These are phyloP conservation scores for Heliopora coerulea DNA, from an alignment of 92 coral and sea anemone species.

Conservation along the genomic window DNA sequence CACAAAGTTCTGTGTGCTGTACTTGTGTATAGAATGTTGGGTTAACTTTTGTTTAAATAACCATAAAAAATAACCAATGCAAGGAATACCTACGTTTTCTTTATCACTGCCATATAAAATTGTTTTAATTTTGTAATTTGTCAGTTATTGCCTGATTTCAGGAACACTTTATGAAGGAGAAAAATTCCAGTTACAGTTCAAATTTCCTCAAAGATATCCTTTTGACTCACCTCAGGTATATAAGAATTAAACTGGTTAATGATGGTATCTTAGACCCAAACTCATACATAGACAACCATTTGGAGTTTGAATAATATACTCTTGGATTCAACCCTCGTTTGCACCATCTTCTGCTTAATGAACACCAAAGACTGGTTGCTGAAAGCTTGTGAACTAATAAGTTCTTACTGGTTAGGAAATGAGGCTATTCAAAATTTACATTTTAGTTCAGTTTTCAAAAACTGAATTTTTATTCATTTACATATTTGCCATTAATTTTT, in stretches of 20 bases:
- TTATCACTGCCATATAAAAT: neutral
- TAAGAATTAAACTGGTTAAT: neutral
- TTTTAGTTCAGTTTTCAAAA: too few species aligned
- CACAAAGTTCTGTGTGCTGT: too few species aligned
- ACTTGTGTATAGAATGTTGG: too few species aligned
- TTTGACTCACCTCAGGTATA: conserved; percentile 97
- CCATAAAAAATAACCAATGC: too few species aligned
- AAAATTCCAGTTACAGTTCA: conserved; percentile 86
- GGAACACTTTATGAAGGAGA: conserved; percentile 94
- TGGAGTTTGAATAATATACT: neutral
- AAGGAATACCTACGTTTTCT: neutral
- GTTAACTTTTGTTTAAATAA: too few species aligned
- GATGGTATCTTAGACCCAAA: too few species aligned
- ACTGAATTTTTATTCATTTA: too few species aligned
- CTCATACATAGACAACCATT: too few species aligned
- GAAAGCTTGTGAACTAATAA: too few species aligned
- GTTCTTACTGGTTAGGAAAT: too few species aligned
- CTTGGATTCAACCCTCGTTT: neutral
- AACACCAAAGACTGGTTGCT: neutral
- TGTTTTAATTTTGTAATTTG: neutral
- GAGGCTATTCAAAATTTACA: too few species aligned
- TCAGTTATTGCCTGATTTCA: conserved; percentile 21
- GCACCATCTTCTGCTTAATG: neutral
- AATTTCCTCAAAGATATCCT: conserved; percentile 90
- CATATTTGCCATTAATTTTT: too few species aligned